Percentiles rank a stretch among this genome's conserved stretches.
Conservation (phyloP, 2,113 vertebrate species). For the Struthio camelus region DNA sequence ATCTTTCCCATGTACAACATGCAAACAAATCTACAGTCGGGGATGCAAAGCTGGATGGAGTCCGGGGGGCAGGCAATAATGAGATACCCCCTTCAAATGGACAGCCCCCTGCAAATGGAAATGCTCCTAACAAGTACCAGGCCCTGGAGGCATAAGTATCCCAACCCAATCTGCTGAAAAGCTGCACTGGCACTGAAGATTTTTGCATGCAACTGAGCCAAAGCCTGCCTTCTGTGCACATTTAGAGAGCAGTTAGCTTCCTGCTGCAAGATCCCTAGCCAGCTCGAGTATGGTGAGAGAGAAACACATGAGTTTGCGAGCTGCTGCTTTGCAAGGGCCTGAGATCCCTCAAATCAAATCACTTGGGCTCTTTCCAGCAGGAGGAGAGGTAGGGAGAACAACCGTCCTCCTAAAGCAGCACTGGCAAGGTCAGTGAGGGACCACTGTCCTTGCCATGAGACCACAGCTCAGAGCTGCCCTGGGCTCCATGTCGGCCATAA, state of each 20-base stretch:
- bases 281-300: too few species aligned
- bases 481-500: background rate
- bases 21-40: background rate
- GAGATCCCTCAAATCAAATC: background rate
- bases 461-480: background rate
- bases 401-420: background rate
- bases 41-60: background rate
- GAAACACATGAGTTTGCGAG: too few species aligned
- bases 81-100: background rate
- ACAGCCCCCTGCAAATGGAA: background rate
- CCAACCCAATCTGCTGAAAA: background rate
- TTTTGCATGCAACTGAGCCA: background rate
- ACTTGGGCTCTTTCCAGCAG: background rate
- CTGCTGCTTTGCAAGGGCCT: background rate
- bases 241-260: background rate
- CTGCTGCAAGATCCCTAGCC: background rate
- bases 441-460: background rate
- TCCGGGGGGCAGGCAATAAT: background rate
- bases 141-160: background rate
- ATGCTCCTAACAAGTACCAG: background rate
- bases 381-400: background rate
- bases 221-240: background rate
- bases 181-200: background rate
- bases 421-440: background rate
- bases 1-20: accelerated